Base-by-base conservation (phyloP, 2,113 vertebrate genomes). In the Bufo bufo region DNA sequence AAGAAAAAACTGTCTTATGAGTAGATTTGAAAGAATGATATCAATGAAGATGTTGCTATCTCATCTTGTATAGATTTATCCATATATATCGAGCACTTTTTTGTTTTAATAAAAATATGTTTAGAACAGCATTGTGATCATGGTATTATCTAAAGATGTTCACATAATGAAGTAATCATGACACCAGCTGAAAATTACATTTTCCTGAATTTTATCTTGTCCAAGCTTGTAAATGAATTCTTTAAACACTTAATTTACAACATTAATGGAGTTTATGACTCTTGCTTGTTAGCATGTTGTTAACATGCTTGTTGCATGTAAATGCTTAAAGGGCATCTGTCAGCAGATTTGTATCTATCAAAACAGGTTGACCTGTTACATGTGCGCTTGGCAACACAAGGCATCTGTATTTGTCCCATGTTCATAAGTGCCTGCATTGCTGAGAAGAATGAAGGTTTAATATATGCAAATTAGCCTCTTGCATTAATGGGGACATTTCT, bases 41-140 rank as follows among this genome's bases (percentile, higher is more conserved):
- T 54, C 72, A 63, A 20, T 16, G 23, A 72, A 23, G 10, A 14
- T 75, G 17, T 20, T 50, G 72, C 20, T 8, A 75, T 10, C 45
- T 75, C 43, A 74, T 16, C 43, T 8, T 11, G 50, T 75, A 6
- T 75, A 75, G 72, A 45, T 86, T 63, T 78, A 23, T 19, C 77
- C 56, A 33, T 54, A 3, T 61, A 45, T 80, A 75, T 80, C 47
- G 6, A 6, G 6, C 17, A 20, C 23, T 79, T 56, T 56, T 52
- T 45, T 50, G 14, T 80, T 65, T 79, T 80, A 69, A 87, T 80
- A 43, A 80, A 87, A 87, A 79, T 71, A 13, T 77, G 50, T 43
- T 54, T 87, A n/a, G 7, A 52, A 71, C 13, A 69, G 56, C 4
- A 87, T 56, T 66, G 71, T 79, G 13, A 65, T 33, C 59, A 77